These are phyloP conservation scores for Carterocephalus palaemon DNA, from an alignment of 2,888 invertebrate species.

Conservation along the genomic window DNA sequence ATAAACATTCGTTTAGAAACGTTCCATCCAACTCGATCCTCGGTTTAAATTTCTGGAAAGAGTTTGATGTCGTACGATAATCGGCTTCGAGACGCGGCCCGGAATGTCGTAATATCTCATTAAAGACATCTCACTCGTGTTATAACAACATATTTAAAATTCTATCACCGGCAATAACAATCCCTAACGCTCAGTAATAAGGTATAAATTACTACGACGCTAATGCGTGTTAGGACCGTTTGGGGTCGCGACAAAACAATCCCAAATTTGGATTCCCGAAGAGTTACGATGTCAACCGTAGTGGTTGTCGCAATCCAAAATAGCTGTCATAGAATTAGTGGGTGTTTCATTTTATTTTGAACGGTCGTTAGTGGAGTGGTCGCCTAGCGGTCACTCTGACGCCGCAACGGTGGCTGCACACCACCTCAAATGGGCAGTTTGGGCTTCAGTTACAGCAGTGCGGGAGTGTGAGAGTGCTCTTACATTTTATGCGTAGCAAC, in stretches of 20 bases:
- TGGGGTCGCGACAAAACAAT: slow-evolving; percentile 37
- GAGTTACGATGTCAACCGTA: slow-evolving; percentile 65
- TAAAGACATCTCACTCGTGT: slow-evolving; percentile 52
- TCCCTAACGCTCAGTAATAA: slow-evolving; percentile 14
- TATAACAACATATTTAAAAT: slow-evolving; percentile 48
- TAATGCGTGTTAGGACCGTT: slow-evolving; percentile 16
- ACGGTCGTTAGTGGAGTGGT: slow-evolving; percentile 37
- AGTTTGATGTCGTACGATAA: slow-evolving; percentile 71
- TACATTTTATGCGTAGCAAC: slow-evolving; percentile 18
- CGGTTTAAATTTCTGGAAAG: slow-evolving; percentile 74
- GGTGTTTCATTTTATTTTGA: slow-evolving; percentile 49
- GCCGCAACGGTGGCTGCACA: slow-evolving; percentile 19
- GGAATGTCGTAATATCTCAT: slow-evolving; percentile 73
- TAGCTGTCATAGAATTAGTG: slow-evolving; percentile 47
- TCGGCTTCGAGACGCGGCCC: slow-evolving; percentile 53
- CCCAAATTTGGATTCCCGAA: slow-evolving; percentile 66
- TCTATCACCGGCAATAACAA: slow-evolving; percentile 42
- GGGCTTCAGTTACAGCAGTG: slow-evolving; percentile 22
- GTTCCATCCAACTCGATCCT: slow-evolving; percentile 67
- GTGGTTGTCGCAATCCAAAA: slow-evolving; percentile 61
- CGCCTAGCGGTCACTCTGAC: neutral
- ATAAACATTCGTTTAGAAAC: slow-evolving; percentile 61
- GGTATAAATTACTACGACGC: slow-evolving; percentile 26
- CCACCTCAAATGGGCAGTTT: slow-evolving; percentile 25
- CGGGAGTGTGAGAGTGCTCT: slow-evolving; percentile 13